These are phyloP conservation scores for Hoplodrina ambigua DNA, from an alignment of 2,888 invertebrate species.

Conservation along the genomic window DNA sequence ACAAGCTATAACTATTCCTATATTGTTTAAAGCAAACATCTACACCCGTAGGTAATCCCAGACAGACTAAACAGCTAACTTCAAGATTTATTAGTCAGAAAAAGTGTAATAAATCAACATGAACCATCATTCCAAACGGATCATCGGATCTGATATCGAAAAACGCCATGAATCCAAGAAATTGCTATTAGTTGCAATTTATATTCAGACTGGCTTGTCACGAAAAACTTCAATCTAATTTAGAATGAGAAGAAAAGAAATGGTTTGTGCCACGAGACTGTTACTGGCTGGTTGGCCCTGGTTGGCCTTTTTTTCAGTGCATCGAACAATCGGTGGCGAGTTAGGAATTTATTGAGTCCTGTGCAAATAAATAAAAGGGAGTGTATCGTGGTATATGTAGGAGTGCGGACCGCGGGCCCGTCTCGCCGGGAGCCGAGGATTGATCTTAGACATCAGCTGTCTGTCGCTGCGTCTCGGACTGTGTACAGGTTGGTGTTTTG, in stretches of 20 bases:
- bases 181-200: conserved; percentile 61
- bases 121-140: conserved; percentile 33
- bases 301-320: conserved; percentile 82
- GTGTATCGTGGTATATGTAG: conserved; percentile 71
- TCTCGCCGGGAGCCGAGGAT: conserved; percentile 78
- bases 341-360: conserved; percentile 88
- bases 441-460: conserved; percentile 88
- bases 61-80: conserved; percentile 12
- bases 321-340: conserved; percentile 81
- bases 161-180: conserved; percentile 53
- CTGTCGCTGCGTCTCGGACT: conserved; percentile 74
- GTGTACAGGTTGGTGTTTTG: conserved; percentile 69
- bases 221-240: conserved; percentile 74
- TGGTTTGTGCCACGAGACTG: conserved; percentile 63
- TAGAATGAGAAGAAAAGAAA: conserved; percentile 68
- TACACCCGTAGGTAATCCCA: background rate
- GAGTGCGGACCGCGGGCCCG: conserved; percentile 75
- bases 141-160: conserved; percentile 50
- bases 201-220: conserved; percentile 64
- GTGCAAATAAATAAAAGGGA: conserved; percentile 80
- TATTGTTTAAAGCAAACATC: background rate
- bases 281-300: conserved; percentile 42
- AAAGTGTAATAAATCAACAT: conserved; percentile 52
- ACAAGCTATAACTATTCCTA: background rate
- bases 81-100: conserved; percentile 40